Evolutionary conservation across 2,888 invertebrate species (phyloP).

Genomic region (Pinctada fucata): DNA sequence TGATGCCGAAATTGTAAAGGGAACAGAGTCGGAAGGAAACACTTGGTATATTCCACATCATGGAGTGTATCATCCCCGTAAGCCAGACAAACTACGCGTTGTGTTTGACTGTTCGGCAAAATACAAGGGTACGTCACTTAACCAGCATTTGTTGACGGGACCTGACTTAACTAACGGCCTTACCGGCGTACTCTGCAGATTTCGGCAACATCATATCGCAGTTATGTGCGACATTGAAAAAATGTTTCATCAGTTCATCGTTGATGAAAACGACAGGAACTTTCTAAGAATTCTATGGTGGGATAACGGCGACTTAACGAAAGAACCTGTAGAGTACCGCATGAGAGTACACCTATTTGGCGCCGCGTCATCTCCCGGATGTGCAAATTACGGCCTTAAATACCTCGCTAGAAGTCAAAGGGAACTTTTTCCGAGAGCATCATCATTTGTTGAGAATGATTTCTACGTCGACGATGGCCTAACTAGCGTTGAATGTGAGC

Average conservation of each 20-base stretch:
- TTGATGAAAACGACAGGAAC: no score
- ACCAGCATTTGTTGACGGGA: slow-evolving; percentile 39
- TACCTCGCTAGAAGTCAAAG: not conserved
- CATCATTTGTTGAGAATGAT: no score
- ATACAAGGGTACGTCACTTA: slow-evolving; percentile 28
- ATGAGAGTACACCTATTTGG: slow-evolving; percentile 32
- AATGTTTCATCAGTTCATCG: no score
- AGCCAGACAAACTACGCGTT: not conserved
- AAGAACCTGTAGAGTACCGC: no score
- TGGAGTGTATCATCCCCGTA: not conserved
- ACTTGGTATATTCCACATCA: slow-evolving; percentile 10
- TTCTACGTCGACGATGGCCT: no score
- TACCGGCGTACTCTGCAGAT: no score
- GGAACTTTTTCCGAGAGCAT: no score
- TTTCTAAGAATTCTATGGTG: no score
- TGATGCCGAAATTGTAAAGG: slow-evolving; percentile 28
- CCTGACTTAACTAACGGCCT: no score
- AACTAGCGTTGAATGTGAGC: not conserved
- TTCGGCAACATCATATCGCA: no score
- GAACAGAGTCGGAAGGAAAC: not conserved
- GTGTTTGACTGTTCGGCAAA: slow-evolving; percentile 49
- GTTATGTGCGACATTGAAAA: no score
- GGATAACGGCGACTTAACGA: no score
- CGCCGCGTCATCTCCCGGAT: slow-evolving; percentile 47
- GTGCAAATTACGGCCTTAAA: slow-evolving; percentile 45